Conservation (phyloP, 2,113 vertebrate genomes). For the Pedionomus torquatus region DNA sequence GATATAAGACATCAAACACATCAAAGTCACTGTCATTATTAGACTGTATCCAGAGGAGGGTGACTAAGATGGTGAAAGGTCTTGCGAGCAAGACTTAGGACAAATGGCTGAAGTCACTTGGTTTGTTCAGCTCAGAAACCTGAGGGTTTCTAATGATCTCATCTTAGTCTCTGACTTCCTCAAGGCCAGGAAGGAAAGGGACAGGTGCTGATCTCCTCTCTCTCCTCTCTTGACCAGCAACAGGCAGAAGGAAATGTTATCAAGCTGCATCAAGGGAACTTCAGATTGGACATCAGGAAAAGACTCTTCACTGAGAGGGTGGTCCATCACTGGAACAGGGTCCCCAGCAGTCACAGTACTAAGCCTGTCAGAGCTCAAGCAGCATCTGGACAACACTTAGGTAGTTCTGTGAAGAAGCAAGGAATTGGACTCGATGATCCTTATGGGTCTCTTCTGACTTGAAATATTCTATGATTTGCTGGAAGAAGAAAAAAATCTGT, state of each 20-base stretch:
- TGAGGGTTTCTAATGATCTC: not conserved
- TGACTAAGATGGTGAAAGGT: not conserved
- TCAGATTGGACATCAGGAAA: not conserved
- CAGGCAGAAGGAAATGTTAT: not conserved
- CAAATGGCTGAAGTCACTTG: not conserved
- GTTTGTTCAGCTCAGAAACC: not conserved
- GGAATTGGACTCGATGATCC: not conserved
- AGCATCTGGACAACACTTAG: rapidly evolving
- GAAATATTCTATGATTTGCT: not conserved
- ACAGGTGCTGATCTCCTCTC: not conserved
- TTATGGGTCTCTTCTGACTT: not conserved
- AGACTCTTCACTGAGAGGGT: not conserved
- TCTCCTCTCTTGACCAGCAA: not conserved
- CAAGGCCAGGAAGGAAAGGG: rapidly evolving
- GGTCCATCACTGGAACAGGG: rapidly evolving
- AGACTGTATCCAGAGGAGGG: not conserved
- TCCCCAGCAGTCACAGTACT: not conserved
- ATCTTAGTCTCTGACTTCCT: not conserved
- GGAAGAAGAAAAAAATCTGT: not conserved
- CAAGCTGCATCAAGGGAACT: not conserved
- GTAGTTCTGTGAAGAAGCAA: rapidly evolving
- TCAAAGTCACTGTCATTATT: not conserved
- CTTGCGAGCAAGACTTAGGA: rapidly evolving
- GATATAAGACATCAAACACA: not conserved
- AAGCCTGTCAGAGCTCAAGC: not conserved